These are phyloP conservation scores for Redunca redunca DNA, from an alignment of 2,113 vertebrate genomes.

Conservation along the genomic window DNA sequence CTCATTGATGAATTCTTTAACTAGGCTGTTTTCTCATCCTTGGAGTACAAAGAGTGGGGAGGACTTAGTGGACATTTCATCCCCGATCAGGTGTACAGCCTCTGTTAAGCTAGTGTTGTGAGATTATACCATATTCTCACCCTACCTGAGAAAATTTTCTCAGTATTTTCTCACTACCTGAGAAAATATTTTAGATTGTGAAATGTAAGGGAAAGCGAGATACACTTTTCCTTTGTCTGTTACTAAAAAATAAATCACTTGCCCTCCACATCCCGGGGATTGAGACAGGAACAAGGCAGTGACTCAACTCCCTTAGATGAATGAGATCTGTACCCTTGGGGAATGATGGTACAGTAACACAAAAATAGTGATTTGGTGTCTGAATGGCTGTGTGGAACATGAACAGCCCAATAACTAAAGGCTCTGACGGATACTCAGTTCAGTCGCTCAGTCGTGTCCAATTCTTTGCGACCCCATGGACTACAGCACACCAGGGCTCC, in stretches of 20 bases:
- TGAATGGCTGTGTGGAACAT: not conserved
- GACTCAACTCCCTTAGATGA: not conserved
- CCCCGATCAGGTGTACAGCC: not conserved
- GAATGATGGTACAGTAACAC: not conserved
- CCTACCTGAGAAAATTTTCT: not conserved
- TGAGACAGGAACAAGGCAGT: not conserved
- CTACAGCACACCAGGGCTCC: not conserved
- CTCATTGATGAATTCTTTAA: not conserved
- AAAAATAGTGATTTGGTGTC: not conserved
- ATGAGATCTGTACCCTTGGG: not conserved
- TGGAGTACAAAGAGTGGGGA: not conserved
- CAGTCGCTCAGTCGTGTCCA: rapidly evolving
- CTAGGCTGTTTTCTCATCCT: not conserved
- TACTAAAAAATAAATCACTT: not conserved
- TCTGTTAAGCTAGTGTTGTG: not conserved
- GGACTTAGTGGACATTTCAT: not conserved
- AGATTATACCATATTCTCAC: not conserved
- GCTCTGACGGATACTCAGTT: not conserved
- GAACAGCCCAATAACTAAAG: not conserved
- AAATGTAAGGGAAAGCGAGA: not conserved
- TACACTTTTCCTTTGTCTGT: not conserved
- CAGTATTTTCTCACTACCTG: not conserved
- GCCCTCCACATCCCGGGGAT: not conserved
- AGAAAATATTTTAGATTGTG: not conserved
- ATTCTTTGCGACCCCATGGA: not conserved